Base-by-base conservation (phyloP, 2,888 invertebrate genomes). In the Parnassius orleans region DNA sequence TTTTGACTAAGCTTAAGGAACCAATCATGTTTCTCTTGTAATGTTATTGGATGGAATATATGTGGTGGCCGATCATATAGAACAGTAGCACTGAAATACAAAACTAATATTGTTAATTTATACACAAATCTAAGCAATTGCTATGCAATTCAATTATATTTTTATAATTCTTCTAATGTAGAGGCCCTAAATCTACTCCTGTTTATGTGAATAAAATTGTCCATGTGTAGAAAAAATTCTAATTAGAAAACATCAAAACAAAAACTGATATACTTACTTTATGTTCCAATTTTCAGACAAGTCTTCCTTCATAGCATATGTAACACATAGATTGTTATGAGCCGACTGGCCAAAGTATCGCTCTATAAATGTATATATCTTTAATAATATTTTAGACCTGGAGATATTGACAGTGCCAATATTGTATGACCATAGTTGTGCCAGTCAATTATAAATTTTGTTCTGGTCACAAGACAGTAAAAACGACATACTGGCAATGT, bases 361-460 rank as follows among this genome's bases (percentile, higher is more conserved):
- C 85, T 99, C 99, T 71, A 97, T 92, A 77, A 89, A 90, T 72
- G 92, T 93, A 0, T 96, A 95, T 41, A 96, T 66, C 71, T 90
- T 94, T 0, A 97, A 94, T 7, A 98, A 80, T 42, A 63, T 52
- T 41, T 79, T 82, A 93, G 94, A 64, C 86, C 85, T 52, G 84
- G 76, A 10, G 93, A 93, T 63, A 94, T 78, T 56, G 89, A 92
- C 57, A 98, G 80, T 0, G 95, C 95, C 93, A 99, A 94, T 68
- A 99, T 96, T 0, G 97, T 95, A 80, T 95, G 95, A 0, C 98
- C 98, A 92, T 99, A 99, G 89, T 99, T 99, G 82, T 99, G 99
- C 99, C 99, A 99, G 83, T 99, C 99, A 66, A 99, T 95, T 9
- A 97, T 87, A 65, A 98, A 94, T 72, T 94, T 94, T 0, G 94